Percentiles rank a stretch among this genome's conserved stretches.
Conservation (phyloP, 2,888 invertebrate species). For the Hirtodrosophila duncani region DNA sequence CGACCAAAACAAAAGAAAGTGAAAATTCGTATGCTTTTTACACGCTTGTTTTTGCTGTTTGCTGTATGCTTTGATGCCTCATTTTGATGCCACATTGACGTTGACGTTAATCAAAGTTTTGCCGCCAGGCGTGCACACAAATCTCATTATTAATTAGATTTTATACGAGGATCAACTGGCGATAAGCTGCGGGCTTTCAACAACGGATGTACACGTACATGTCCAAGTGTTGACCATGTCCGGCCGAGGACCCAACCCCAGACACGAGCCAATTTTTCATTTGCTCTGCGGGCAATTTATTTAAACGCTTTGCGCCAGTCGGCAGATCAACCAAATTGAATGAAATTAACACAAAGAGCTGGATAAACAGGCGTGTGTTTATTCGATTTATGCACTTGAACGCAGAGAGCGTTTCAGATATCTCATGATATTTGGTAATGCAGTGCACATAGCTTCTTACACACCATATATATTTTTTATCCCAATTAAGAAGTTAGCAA, state of each 20-base stretch:
- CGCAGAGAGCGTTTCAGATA: too few species aligned
- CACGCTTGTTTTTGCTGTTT: neutral
- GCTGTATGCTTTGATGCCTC: slow-evolving; percentile 14
- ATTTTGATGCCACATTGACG: slow-evolving; percentile 40
- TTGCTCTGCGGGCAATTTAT: slow-evolving; percentile 45
- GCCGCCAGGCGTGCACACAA: slow-evolving; percentile 40
- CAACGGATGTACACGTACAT: neutral
- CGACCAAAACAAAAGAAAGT: slow-evolving; percentile 55
- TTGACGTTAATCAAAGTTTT: slow-evolving; percentile 52
- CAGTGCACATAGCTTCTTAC: too few species aligned
- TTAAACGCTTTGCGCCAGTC: slow-evolving; percentile 31
- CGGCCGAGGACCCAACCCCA: slow-evolving; percentile 2
- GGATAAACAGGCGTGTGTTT: too few species aligned
- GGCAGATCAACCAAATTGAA: too few species aligned
- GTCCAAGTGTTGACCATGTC: slow-evolving; percentile 22
- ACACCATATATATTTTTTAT: too few species aligned
- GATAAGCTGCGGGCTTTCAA: slow-evolving; percentile 46
- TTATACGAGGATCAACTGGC: slow-evolving; percentile 40
- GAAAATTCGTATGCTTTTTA: slow-evolving; percentile 42
- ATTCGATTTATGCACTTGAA: too few species aligned
- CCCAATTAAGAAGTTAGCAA: too few species aligned
- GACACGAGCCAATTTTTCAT: slow-evolving; percentile 43
- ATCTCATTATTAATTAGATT: slow-evolving; percentile 63
- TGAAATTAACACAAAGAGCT: too few species aligned
- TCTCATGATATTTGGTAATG: too few species aligned